A percentile compares a stretch with the other conserved stretches of the same genome.
Evolutionary conservation across 2,888 invertebrate genomes (phyloP).

Genomic region (Lasioglossum villosulum): DNA sequence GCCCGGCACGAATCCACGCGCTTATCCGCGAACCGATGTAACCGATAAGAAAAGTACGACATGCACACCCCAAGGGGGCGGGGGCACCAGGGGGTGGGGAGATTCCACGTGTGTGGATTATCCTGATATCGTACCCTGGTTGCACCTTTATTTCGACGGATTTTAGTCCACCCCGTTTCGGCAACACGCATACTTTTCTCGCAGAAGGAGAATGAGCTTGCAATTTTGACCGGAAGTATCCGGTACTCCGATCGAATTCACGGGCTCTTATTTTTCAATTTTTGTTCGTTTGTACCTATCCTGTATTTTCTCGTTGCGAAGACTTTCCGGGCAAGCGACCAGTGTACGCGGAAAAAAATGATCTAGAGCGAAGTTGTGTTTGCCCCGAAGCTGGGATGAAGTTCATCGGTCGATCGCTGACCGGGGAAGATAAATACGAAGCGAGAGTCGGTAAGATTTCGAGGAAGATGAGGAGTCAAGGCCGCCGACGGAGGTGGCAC

Average conservation of each 20-base stretch:
- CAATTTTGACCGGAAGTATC: not conserved
- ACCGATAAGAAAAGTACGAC: conserved; percentile 46
- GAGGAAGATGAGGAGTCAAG: conserved; percentile 60
- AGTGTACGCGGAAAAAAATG: not conserved
- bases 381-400: not conserved
- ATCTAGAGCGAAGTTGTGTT: not conserved
- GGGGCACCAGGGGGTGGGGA: not conserved
- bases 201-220: not conserved
- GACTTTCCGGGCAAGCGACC: not conserved
- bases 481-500: conserved; percentile 61
- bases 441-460: conserved; percentile 41
- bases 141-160: not conserved
- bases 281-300: not conserved
- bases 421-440: conserved; percentile 32
- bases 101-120: conserved; percentile 1
- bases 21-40: conserved; percentile 43
- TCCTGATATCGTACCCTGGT: not conserved
- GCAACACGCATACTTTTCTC: not conserved
- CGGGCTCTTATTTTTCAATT: not conserved
- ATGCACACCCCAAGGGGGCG: not conserved
- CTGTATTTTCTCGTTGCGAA: not conserved
- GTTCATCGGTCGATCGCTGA: conserved; percentile 16
- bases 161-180: not conserved
- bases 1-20: conserved; percentile 39
- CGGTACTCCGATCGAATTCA: not conserved